Conservation (phyloP, 2,888 invertebrate species). For the Scaptomyza polygonia region DNA sequence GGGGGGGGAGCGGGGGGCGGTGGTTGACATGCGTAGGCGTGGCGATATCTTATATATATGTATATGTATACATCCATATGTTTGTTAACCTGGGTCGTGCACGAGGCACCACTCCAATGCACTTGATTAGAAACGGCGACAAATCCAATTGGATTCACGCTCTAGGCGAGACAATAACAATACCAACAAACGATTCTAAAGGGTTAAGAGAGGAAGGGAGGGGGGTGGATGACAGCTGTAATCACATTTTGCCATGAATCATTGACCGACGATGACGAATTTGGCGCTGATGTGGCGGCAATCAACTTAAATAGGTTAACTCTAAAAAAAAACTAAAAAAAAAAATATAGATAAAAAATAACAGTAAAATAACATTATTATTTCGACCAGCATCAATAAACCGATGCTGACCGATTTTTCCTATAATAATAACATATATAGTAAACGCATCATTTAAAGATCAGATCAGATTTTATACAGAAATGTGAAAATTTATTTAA, state of each 20-base stretch:
- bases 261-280: slow-evolving; percentile 11
- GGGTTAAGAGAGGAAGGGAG: neutral
- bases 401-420: neutral
- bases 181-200: too few species aligned
- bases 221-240: neutral
- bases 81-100: slow-evolving; percentile 44
- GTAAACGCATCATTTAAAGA: too few species aligned
- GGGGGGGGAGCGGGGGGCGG: neutral
- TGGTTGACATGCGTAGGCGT: neutral
- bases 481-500: too few species aligned
- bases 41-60: neutral
- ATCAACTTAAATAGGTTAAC: slow-evolving; percentile 6
- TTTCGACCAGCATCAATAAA: slow-evolving; percentile 3
- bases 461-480: too few species aligned
- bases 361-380: slow-evolving; percentile 6
- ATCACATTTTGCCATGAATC: slow-evolving; percentile 23
- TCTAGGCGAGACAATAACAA: slow-evolving; percentile 1
- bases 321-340: neutral
- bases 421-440: too few species aligned
- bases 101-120: slow-evolving; percentile 23
- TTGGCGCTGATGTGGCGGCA: neutral
- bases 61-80: neutral
- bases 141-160: slow-evolving; percentile 50
- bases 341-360: neutral
- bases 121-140: slow-evolving; percentile 71